Evolutionary conservation across 1,140 invertebrate genomes (phyloP), one percentile per base, ranked within the genome.

Genomic region (Drosophila sechellia): DNA sequence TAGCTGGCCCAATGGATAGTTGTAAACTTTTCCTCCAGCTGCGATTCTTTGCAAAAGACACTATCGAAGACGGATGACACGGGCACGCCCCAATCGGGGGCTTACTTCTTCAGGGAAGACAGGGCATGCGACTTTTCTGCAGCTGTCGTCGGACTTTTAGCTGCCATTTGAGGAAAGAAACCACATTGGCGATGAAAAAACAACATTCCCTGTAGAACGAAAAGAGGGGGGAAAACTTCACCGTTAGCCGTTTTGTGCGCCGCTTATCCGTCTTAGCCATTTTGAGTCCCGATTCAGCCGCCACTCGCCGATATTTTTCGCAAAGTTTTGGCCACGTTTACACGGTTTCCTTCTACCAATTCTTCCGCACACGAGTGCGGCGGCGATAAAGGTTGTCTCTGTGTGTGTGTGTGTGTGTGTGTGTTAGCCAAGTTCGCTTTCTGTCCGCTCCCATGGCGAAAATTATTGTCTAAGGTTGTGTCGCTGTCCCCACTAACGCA

Each of bases 241-340:
- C 68, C 73, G 68, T 77, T 66, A 58, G 56, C 73, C 74, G 61
- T 86, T 87, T 87, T 78, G 57, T 77, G 46, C 60, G 43, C 40
- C 65, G 81, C 81, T 86, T 86, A 86, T 81, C 83, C 83, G 63
- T 78, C 81, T 86, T 81, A 81, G 69, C 74, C 78, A 71, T 64
- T 87, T 84, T 78, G 80, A 87, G 76, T 68, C 70, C 58, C 73
- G 79, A 48, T 86, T 85, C 75, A 79, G 75, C 81, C 65, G 64
- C 69, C 70, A 59, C 52, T 71, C 60, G 43, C 43, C 55, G 65
- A 61, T 81, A 61, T 83, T 78, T 75, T 63, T 58, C 25, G 68
- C 64, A 77, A 78, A 84, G 60, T 77, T 86, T 59, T 46, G 35
- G 78, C 83, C 74, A 77, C 78, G 76, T 85, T 86, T 70, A 59